Evolutionary conservation across 2,797 vertebrate genomes (phyloP), one percentile per base, ranked within the genome.

Genomic region (Emys orbicularis): DNA sequence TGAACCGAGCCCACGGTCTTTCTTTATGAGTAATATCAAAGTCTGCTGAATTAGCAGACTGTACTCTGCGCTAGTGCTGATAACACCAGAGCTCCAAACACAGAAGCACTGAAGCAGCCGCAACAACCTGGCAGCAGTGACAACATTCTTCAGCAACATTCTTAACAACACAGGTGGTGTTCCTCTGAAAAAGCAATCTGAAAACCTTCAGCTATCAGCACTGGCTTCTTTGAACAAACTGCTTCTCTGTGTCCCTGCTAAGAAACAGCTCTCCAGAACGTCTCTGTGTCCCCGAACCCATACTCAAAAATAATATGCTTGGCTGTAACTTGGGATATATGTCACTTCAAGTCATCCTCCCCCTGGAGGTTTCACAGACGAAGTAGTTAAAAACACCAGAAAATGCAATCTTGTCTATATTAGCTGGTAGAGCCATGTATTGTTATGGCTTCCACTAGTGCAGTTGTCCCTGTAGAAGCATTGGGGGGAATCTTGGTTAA

Each of bases 281-380:
- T 3, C 34, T 29, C 3, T 72, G 4, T 3, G 2, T 1, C 86
- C 54, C 18, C 47, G 5, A 37, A 49, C 52, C 80, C 65, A 29
- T 52, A 6, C 19, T 41, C 52, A 85, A 65, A 54, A 94, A 84
- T 34, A 3, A 25, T 44, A 56, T 2, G 4, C 0, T 23, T 84
- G 44, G 2, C 37, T 84, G 7, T 56, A 37, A 47, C 91, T 90
- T 61, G 47, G 56, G 56, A 19, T 11, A 6, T 19, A 16, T 8
- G 23, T 1, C 8, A 19, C 3, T 3, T 2, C 0, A 80, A 79
- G 52, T 15, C 12, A 3, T 3, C 84, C 3, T 82, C 13, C 2
- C 2, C 16, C n/a, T 65, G 41, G 18, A 41, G 2, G 1, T 84
- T 95, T 41, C 52, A 53, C 12, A 1, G 0, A 3, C 1, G 65